Percentiles rank a stretch among this genome's conserved stretches.
These are phyloP conservation scores for Pseudopleuronectes americanus DNA, from an alignment of 2,797 vertebrate genomes.

Conservation along the genomic window DNA sequence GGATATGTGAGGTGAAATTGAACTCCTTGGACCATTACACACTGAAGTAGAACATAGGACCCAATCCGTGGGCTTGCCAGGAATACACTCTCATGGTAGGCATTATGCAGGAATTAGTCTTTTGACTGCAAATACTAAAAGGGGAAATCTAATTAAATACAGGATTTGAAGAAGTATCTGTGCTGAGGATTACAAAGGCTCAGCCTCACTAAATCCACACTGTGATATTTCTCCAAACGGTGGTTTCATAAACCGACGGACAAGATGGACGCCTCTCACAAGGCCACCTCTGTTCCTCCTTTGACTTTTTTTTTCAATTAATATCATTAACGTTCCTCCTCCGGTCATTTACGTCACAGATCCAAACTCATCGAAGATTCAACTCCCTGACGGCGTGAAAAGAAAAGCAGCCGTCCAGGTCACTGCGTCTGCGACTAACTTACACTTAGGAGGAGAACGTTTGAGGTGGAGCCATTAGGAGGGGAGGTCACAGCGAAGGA, in stretches of 20 bases:
- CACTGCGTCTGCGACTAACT: slow-evolving; percentile 18
- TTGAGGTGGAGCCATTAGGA: slow-evolving; percentile 34
- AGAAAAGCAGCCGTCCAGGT: slow-evolving; percentile 22
- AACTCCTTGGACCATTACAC: slow-evolving; percentile 68
- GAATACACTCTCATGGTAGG: slow-evolving; percentile 66
- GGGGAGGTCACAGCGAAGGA: slow-evolving; percentile 56
- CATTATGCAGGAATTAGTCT: slow-evolving; percentile 78
- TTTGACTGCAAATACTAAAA: slow-evolving; percentile 77
- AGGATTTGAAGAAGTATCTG: slow-evolving; percentile 84
- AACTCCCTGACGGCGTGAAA: not conserved
- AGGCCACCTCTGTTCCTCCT: slow-evolving; percentile 48
- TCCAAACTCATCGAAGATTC: not conserved
- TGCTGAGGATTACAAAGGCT: slow-evolving; percentile 81
- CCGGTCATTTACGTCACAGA: slow-evolving; percentile 7
- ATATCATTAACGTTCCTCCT: not conserved
- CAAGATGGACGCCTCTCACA: slow-evolving; percentile 43
- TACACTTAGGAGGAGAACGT: slow-evolving; percentile 26
- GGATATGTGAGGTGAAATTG: slow-evolving; percentile 56
- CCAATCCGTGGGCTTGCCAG: slow-evolving; percentile 46
- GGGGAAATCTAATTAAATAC: slow-evolving; percentile 84
- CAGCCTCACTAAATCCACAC: slow-evolving; percentile 72
- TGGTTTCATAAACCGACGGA: slow-evolving; percentile 70
- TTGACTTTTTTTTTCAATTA: not conserved
- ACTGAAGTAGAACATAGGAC: slow-evolving; percentile 64
- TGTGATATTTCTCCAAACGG: slow-evolving; percentile 68